phyloP scores from a whole-genome alignment of 92 coral and sea anemone species.

The Parazoanthus atlanticus region DNA sequence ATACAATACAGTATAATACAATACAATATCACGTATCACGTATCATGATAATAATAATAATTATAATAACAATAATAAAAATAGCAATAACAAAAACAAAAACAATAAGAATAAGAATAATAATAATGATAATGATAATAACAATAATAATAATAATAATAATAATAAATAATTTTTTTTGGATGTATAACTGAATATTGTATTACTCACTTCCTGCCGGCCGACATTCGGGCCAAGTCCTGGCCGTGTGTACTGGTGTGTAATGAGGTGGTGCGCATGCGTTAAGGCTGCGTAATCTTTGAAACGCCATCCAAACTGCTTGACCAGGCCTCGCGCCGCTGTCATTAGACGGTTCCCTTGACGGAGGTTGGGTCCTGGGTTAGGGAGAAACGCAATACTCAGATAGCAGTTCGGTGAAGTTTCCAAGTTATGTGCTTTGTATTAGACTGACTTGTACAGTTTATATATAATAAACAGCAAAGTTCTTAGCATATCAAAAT shows the following conservation, averaged over 20 bases:
- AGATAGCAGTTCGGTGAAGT: neutral
- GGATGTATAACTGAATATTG: neutral
- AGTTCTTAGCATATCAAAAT: too few relatives aligned
- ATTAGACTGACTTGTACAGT: too few relatives aligned
- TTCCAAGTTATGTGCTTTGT: neutral
- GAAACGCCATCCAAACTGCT: slow-evolving; percentile 89
- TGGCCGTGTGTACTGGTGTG: slow-evolving; percentile 58
- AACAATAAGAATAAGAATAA: neutral
- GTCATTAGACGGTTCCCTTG: slow-evolving; percentile 2
- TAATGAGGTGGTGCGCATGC: slow-evolving; percentile 21
- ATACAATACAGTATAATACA: too few relatives aligned
- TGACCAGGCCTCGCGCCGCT: slow-evolving; percentile 21
- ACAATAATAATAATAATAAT: too few relatives aligned
- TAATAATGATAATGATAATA: too few relatives aligned
- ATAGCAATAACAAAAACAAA: too few relatives aligned
- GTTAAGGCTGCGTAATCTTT: slow-evolving; percentile 60
- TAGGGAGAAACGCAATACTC: neutral
- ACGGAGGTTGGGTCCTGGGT: neutral
- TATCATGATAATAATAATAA: too few relatives aligned
- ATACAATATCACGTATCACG: too few relatives aligned
- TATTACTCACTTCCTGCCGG: slow-evolving; percentile 84
- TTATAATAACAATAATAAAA: too few relatives aligned
- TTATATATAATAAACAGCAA: too few relatives aligned
- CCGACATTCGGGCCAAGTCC: slow-evolving; percentile 78
- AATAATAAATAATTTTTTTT: too few relatives aligned